These are phyloP conservation scores for Drosophila robusta DNA, from an alignment of 2,888 invertebrate species.

Conservation along the genomic window DNA sequence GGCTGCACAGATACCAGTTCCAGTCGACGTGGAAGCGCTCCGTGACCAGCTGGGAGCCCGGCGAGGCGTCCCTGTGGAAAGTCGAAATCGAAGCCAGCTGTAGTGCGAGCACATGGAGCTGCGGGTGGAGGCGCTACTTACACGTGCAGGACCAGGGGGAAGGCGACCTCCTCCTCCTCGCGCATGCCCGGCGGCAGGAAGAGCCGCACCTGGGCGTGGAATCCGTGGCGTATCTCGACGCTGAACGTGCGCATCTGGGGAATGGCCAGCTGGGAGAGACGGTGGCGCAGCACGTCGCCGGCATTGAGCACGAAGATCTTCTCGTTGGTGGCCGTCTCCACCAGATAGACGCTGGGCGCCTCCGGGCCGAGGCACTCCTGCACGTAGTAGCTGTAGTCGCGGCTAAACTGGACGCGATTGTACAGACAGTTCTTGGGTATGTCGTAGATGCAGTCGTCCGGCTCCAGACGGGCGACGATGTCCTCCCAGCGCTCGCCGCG, in stretches of 20 bases:
- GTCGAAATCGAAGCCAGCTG: neutral
- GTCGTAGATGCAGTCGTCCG: slow-evolving; percentile 76
- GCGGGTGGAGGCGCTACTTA: slow-evolving; percentile 86
- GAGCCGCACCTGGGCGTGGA: slow-evolving; percentile 91
- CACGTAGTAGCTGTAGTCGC: slow-evolving; percentile 87
- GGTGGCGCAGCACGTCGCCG: slow-evolving; percentile 88
- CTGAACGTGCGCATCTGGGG: slow-evolving; percentile 91
- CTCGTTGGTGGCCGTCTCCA: slow-evolving; percentile 87
- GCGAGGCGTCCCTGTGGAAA: slow-evolving; percentile 89
- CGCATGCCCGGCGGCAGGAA: slow-evolving; percentile 93
- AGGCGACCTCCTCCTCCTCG: slow-evolving; percentile 92
- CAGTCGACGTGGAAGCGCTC: slow-evolving; percentile 92
- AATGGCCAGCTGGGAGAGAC: slow-evolving; percentile 89
- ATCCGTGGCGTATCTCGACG: slow-evolving; percentile 88
- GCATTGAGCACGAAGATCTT: slow-evolving; percentile 89
- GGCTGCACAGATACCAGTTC: slow-evolving; percentile 93
- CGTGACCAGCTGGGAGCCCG: slow-evolving; percentile 94
- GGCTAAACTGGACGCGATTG: slow-evolving; percentile 89
- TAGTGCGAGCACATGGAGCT: neutral
- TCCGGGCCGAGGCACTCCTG: slow-evolving; percentile 93
- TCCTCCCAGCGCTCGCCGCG: slow-evolving; percentile 67
- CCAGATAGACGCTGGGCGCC: slow-evolving; percentile 89
- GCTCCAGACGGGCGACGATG: slow-evolving; percentile 60
- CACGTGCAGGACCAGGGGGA: slow-evolving; percentile 93
- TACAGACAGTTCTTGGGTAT: slow-evolving; percentile 87